Evolutionary conservation across 2,113 vertebrate species (phyloP).

Genomic region (Pachycephala philippinensis): DNA sequence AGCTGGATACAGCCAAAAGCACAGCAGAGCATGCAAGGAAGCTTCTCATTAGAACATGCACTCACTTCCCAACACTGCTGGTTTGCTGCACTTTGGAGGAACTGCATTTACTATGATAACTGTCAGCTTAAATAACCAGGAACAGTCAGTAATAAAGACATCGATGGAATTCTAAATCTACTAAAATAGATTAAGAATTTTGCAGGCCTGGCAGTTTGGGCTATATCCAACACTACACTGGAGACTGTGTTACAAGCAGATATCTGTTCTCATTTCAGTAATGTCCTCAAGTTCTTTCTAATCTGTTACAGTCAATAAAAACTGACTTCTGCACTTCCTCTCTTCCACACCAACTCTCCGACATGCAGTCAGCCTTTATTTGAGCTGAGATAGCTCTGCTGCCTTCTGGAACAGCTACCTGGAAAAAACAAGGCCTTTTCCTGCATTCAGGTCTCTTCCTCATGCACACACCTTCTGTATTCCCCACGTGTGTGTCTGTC

Average conservation of each 20-base stretch:
- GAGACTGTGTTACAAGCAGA: not conserved
- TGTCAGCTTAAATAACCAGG: slow-evolving; percentile 10
- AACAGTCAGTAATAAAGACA: not conserved
- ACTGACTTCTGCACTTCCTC: slow-evolving; percentile 5
- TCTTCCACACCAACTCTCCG: not conserved
- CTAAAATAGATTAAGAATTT: slow-evolving; percentile 31
- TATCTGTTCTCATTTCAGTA: slow-evolving; percentile 9
- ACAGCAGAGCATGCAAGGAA: not conserved
- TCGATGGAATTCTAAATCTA: slow-evolving; percentile 26
- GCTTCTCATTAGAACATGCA: not conserved
- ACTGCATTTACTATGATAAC: not conserved
- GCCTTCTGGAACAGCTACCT: not conserved
- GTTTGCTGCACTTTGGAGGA: not conserved
- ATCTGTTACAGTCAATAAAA: slow-evolving; percentile 31
- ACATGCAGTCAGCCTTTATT: not conserved
- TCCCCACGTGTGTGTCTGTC: not conserved
- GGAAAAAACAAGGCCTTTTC: not conserved
- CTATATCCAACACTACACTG: not conserved
- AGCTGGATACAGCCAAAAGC: not conserved
- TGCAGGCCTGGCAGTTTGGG: slow-evolving; percentile 50
- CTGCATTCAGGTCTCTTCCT: not conserved
- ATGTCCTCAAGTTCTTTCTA: not conserved
- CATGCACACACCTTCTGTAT: fast-evolving
- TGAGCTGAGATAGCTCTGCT: not conserved
- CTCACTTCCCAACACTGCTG: not conserved